phyloP scores from a whole-genome alignment of 2,113 vertebrate genomes.

The Monarcha castaneiventris region DNA sequence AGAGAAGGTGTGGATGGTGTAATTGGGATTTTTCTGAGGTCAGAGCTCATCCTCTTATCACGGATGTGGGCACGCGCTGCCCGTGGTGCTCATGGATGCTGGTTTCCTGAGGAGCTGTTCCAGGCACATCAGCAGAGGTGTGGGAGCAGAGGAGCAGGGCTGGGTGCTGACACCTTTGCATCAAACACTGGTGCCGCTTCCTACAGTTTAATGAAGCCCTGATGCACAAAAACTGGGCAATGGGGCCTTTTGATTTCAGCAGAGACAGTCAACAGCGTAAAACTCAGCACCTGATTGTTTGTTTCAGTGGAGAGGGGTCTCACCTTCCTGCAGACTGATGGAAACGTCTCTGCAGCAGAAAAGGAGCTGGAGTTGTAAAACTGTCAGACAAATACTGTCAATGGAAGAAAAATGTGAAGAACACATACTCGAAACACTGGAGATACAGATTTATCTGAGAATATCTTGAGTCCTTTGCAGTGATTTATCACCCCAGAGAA shows the following conservation, averaged over 20 bases:
- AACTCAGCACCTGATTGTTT: background rate
- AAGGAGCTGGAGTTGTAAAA: background rate
- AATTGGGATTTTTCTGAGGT: background rate
- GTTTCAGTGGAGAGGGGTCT: background rate
- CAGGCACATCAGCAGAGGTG: background rate
- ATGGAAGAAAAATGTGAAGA: background rate
- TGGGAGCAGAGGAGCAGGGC: background rate
- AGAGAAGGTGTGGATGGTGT: background rate
- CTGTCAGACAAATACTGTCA: background rate
- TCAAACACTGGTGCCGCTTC: background rate
- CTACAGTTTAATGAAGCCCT: background rate
- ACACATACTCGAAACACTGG: background rate
- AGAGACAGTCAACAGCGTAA: background rate
- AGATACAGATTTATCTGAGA: background rate
- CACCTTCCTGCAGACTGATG: background rate
- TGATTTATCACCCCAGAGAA: background rate
- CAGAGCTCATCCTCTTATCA: background rate
- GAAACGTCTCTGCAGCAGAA: background rate
- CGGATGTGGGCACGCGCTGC: fast-evolving
- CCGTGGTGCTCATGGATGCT: fast-evolving
- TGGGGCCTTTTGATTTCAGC: background rate
- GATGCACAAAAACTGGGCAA: background rate
- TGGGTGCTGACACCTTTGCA: background rate
- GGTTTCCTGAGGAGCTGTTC: background rate
- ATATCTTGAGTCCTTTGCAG: background rate